A percentile compares a stretch with the other conserved stretches of the same genome.
phyloP scores from a whole-genome alignment of 2,888 invertebrate genomes.

The Teinopalpus imperialis region DNA sequence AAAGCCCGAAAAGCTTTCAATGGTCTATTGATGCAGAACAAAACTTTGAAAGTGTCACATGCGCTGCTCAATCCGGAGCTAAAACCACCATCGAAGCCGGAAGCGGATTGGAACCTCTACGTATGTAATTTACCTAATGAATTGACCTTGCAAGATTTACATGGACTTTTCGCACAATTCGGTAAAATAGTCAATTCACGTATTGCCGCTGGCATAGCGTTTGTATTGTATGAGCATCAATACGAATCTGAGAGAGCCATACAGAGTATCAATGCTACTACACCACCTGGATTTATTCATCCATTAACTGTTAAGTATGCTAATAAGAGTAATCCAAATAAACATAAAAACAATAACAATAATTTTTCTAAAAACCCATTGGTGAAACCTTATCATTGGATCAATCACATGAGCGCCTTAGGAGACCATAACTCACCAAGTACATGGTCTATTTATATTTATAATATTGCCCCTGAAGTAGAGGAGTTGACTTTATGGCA shows the following conservation, averaged over 20 bases:
- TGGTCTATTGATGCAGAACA: slow-evolving; percentile 79
- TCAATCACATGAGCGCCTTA: slow-evolving; percentile 74
- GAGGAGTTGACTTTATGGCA: slow-evolving; percentile 79
- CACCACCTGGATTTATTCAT: slow-evolving; percentile 78
- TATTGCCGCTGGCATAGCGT: slow-evolving; percentile 79
- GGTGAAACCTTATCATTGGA: slow-evolving; percentile 77
- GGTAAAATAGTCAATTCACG: slow-evolving; percentile 82
- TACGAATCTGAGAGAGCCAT: slow-evolving; percentile 78
- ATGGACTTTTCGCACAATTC: slow-evolving; percentile 79
- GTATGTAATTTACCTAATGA: slow-evolving; percentile 81
- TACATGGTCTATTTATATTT: slow-evolving; percentile 80
- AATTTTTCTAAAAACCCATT: slow-evolving; percentile 71
- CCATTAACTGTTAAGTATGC: slow-evolving; percentile 82
- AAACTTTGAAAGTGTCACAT: slow-evolving; percentile 78
- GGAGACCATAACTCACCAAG: slow-evolving; percentile 75
- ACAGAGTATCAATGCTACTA: slow-evolving; percentile 72
- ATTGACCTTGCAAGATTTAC: slow-evolving; percentile 81
- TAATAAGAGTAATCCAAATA: slow-evolving; percentile 80
- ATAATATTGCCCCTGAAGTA: slow-evolving; percentile 78
- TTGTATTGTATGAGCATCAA: slow-evolving; percentile 77
- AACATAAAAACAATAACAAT: slow-evolving; percentile 77
- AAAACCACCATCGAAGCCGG: slow-evolving; percentile 78
- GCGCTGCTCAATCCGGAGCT: slow-evolving; percentile 75
- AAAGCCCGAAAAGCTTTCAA: slow-evolving; percentile 79
- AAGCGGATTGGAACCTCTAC: slow-evolving; percentile 81